Evolutionary conservation across 2,113 vertebrate species (phyloP).

Genomic region (Gobius niger): DNA sequence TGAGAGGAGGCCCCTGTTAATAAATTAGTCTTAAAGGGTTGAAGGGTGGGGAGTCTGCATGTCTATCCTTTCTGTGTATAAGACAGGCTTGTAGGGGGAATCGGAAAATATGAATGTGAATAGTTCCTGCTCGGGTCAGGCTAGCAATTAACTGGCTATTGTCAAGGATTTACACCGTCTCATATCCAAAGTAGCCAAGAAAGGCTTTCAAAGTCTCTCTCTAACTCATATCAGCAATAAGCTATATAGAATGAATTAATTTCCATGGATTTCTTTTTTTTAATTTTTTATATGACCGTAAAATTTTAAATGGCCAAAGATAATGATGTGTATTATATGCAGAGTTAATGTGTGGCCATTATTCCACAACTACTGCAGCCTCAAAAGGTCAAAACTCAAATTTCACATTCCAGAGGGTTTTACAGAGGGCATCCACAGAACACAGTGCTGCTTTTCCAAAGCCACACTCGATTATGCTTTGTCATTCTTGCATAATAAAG

Average conservation of each 20-base stretch:
- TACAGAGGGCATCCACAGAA: not conserved
- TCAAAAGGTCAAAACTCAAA: constrained; percentile 7
- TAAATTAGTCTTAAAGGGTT: not conserved
- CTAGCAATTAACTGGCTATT: not conserved
- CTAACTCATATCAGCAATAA: not conserved
- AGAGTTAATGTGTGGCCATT: constrained; percentile 5
- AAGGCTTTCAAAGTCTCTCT: not conserved
- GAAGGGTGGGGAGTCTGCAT: not conserved
- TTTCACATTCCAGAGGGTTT: constrained; percentile 3
- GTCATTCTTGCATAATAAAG: not conserved
- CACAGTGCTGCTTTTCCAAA: too few relatives aligned
- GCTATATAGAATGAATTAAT: constrained; percentile 2
- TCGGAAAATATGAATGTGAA: not conserved
- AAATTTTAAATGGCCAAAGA: constrained; percentile 6
- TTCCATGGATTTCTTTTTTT: not conserved
- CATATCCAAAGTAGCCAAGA: not conserved
- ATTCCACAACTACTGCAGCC: constrained; percentile 5
- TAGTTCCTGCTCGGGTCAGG: not conserved
- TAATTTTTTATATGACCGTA: not conserved
- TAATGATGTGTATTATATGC: constrained; percentile 9
- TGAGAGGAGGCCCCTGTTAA: not conserved
- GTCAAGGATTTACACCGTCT: not conserved
- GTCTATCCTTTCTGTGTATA: not conserved
- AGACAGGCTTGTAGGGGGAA: not conserved
- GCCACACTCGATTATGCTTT: not conserved